Conservation (phyloP, 2,888 invertebrate genomes). For the Euzophera pinguis region DNA sequence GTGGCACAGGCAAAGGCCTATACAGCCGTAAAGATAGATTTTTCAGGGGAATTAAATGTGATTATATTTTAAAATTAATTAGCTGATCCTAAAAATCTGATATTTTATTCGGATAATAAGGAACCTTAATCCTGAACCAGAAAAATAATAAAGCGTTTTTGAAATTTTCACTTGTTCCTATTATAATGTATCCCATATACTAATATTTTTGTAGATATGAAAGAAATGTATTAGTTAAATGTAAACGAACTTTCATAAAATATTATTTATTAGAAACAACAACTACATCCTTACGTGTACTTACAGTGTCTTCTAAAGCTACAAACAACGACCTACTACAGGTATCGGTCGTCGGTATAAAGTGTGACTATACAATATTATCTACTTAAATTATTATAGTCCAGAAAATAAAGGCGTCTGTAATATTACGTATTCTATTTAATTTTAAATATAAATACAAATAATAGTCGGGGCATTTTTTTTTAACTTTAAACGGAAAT, state of each 20-base stretch:
- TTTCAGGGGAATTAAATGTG: no score
- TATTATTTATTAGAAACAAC: conserved; percentile 48
- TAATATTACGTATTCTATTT: no score
- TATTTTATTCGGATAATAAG: no score
- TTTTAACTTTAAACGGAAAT: conserved; percentile 1
- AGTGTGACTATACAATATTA: conserved; percentile 12
- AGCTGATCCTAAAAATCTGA: no score
- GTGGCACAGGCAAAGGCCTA: no score
- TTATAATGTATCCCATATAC: no score
- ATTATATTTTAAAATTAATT: no score
- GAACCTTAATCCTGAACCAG: no score
- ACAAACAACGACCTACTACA: conserved; percentile 25
- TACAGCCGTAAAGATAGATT: no score
- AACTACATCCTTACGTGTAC: conserved; percentile 35
- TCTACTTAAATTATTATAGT: conserved; percentile 21
- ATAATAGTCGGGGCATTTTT: conserved; percentile 10
- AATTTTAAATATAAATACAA: background rate
- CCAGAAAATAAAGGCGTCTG: conserved; percentile 10
- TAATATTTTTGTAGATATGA: no score
- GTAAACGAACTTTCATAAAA: conserved; percentile 19
- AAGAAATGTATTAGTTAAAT: conserved; percentile 8
- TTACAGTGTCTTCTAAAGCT: conserved; percentile 30
- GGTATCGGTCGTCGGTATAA: conserved; percentile 20
- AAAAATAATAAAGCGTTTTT: no score
- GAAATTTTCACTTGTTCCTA: no score